Conservation (phyloP, 2,888 invertebrate genomes). For the Phortica magna region DNA sequence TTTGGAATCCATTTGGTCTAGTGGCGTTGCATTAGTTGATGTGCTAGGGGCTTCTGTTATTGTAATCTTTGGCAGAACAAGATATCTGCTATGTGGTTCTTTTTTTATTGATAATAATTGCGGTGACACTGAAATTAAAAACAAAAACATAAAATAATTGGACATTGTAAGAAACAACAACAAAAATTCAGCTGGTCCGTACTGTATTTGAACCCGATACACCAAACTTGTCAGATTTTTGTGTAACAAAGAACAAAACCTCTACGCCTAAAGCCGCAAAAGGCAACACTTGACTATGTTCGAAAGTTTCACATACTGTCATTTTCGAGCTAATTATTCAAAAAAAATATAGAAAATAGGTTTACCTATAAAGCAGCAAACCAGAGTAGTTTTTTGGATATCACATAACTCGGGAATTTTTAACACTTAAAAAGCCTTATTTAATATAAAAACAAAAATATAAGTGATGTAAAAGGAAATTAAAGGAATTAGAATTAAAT, state of each 20-base stretch:
- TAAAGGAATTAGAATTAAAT: too few relatives aligned
- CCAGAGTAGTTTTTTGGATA: not conserved
- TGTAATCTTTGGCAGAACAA: conserved; percentile 55
- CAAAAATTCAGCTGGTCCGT: not conserved
- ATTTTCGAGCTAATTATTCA: not conserved
- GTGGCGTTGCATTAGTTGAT: not conserved
- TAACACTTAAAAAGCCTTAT: not conserved
- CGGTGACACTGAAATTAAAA: conserved; percentile 38
- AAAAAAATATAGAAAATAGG: not conserved
- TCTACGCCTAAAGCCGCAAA: not conserved
- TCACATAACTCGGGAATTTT: not conserved
- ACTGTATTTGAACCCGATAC: not conserved
- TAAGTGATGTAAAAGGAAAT: too few relatives aligned
- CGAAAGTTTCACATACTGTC: not conserved
- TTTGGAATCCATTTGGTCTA: not conserved
- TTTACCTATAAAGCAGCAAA: not conserved
- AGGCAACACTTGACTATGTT: not conserved
- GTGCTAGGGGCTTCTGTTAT: conserved; percentile 40
- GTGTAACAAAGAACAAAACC: not conserved
- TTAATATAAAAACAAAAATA: too few relatives aligned
- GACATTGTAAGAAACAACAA: not conserved
- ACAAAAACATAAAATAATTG: not conserved
- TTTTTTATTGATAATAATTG: not conserved
- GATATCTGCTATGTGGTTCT: conserved; percentile 36
- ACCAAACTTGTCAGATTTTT: not conserved